Evolutionary conservation across 37 sponge, comb jelly and placozoan species (phyloP).

Genomic region (Geodia barretti): DNA sequence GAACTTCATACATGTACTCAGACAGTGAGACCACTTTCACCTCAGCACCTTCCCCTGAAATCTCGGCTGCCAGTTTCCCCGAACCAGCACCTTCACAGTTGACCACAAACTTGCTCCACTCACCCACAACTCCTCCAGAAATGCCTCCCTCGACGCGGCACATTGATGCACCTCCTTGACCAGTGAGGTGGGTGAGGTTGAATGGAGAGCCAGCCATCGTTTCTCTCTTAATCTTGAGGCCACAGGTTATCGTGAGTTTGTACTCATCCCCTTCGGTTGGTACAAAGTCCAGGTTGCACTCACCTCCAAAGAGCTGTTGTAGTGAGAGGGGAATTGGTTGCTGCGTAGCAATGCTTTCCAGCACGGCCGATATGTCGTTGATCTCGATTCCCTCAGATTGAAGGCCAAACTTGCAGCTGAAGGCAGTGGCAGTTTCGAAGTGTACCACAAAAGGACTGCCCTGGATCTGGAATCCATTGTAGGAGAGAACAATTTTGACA

Average conservation of each 20-base stretch:
- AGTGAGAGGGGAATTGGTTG: conserved; percentile 26
- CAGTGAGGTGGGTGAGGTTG: conserved; percentile 33
- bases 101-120: conserved; percentile 44
- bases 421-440: not conserved
- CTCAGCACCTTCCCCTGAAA: conserved; percentile 26
- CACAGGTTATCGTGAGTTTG: conserved; percentile 44
- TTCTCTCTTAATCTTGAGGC: conserved; percentile 39
- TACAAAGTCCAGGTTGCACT: conserved; percentile 43
- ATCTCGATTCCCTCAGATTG: conserved; percentile 35
- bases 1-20: no score
- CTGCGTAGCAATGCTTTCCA: conserved; percentile 15
- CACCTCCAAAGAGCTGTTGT: conserved; percentile 35
- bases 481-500: conserved; percentile 15
- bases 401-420: not conserved
- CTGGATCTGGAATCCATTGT: conserved; percentile 50
- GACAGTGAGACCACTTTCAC: no score
- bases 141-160: conserved; percentile 76
- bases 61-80: conserved; percentile 52
- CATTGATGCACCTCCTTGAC: not conserved
- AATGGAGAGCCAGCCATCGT: conserved; percentile 72
- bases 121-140: conserved; percentile 21
- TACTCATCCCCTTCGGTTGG: conserved; percentile 54
- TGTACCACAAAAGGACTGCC: conserved; percentile 68
- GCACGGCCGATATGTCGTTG: conserved; percentile 29
- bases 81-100: conserved; percentile 32